Evolutionary conservation across 2,888 invertebrate genomes (phyloP), one percentile per base, ranked within the genome.

Genomic region (Eupithecia tripunctaria): DNA sequence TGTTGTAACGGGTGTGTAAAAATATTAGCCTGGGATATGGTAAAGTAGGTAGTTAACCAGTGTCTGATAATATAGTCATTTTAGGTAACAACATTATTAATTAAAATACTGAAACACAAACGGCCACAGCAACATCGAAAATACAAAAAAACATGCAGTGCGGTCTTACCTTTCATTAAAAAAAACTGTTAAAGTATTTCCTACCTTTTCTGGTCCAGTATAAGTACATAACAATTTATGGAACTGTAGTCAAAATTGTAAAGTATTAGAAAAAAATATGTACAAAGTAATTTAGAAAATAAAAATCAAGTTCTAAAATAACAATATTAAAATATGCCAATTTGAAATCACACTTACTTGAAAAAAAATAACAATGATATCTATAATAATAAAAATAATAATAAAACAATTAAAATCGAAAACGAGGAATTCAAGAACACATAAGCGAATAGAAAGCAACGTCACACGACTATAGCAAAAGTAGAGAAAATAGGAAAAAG

Each of bases 401-500:
- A 60, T 60, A 0, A 27, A 67, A 73, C 60, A 32, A 62, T 65
- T 38, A 43, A 60, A 68, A 67, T 41, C 18, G 63, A 69, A 60
- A 73, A 75, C 60, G 2, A 25, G 67, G 41, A 21, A 47, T 67
- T 75, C 76, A 79, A 71, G n/a, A 65, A 67, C 38, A 79, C 72
- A 79, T 79, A 79, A 82, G 81, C 80, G 83, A 78, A 84, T 82
- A 79, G 75, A 78, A 91, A 92, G 94, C 94, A 89, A 92, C 85
- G 81, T 82, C 89, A 93, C 92, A 86, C 86, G 87, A 93, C 93
- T 86, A 69, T 93, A 94, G 94, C 94, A 86, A 83, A 82, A 79
- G 84, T 86, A 83, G 80, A 86, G 82, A 88, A 83, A 84, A 82
- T 80, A 85, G 84, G 84, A 86, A 86, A 87, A 81, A 77, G 72